phyloP scores from a whole-genome alignment of 2,797 vertebrate species.

The Ptychadena robeensis region DNA sequence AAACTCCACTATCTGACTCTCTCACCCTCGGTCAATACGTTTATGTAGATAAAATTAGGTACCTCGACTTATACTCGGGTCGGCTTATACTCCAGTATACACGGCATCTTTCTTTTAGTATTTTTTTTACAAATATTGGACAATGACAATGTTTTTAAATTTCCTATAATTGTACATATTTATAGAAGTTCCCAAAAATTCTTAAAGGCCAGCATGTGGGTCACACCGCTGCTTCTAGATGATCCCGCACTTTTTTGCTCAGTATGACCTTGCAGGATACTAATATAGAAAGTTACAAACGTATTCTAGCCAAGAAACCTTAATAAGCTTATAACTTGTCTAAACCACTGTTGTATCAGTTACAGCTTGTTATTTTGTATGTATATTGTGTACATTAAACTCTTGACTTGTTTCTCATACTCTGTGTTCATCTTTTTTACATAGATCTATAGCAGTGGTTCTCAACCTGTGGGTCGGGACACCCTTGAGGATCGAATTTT shows the following conservation, averaged over 20 bases:
- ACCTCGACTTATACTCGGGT: no score
- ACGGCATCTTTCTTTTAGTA: neutral
- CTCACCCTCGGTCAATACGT: no score
- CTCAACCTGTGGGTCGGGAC: no score
- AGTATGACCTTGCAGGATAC: neutral
- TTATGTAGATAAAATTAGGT: no score
- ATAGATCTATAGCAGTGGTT: neutral
- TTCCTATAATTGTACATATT: neutral
- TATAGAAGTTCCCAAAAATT: neutral
- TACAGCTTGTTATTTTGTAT: neutral
- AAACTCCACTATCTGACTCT: no score
- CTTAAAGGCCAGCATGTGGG: neutral
- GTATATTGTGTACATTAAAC: neutral
- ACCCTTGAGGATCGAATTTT: no score
- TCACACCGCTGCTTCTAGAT: neutral
- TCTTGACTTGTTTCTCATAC: neutral
- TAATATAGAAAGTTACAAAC: neutral
- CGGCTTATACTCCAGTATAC: no score
- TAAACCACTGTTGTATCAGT: neutral
- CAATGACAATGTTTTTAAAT: neutral
- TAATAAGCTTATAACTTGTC: neutral
- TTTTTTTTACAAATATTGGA: no score
- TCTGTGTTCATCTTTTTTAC: neutral
- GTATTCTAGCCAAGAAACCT: neutral
- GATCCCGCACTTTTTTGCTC: neutral